Evolutionary conservation across 1,140 invertebrate genomes (phyloP).

Genomic region (Trichoplusia ni): DNA sequence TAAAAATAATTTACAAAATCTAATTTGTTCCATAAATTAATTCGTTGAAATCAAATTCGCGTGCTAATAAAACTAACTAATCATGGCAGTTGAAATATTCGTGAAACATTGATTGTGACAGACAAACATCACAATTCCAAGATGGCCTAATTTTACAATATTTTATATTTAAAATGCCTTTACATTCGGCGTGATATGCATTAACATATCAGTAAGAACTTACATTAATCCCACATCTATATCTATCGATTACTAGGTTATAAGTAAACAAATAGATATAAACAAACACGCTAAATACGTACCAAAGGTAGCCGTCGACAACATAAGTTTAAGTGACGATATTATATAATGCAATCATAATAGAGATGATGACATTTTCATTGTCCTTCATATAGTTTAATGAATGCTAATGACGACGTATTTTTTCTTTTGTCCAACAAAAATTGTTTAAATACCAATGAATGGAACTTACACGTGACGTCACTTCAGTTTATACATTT

Average conservation of each 20-base stretch:
- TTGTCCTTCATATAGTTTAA: too few species aligned
- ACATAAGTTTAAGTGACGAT: too few species aligned
- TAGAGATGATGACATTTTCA: too few species aligned
- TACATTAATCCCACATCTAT: neutral
- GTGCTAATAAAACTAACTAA: neutral
- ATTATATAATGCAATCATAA: too few species aligned
- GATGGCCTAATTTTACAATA: neutral
- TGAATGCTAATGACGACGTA: too few species aligned
- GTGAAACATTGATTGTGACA: neutral
- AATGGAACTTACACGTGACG: too few species aligned
- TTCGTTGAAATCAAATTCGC: neutral
- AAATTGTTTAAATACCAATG: too few species aligned
- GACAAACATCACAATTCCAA: neutral
- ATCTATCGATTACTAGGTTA: neutral
- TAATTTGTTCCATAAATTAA: neutral
- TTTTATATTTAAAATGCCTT: neutral
- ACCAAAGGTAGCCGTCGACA: too few species aligned
- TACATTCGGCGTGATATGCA: neutral
- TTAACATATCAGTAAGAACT: slow-evolving; percentile 1
- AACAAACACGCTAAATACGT: too few species aligned
- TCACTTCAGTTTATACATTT: too few species aligned
- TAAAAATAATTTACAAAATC: neutral
- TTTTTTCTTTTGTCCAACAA: too few species aligned
- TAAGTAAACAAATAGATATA: neutral
- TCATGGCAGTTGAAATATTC: neutral